These are phyloP conservation scores for Yoshiicerus persimilis DNA, from an alignment of 1,140 invertebrate species.

Conservation along the genomic window DNA sequence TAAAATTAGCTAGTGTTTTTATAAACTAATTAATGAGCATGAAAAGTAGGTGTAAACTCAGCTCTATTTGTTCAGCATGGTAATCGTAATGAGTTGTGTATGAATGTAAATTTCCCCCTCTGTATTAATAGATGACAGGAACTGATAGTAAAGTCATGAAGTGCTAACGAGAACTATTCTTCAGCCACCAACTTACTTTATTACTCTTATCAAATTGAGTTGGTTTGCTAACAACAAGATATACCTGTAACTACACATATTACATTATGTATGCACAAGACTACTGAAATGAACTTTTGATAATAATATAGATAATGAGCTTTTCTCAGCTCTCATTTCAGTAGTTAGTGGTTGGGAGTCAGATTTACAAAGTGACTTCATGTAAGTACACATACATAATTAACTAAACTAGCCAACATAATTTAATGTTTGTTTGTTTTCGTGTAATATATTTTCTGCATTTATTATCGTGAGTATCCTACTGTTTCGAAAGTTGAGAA, in stretches of 20 bases:
- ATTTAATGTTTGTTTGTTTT: neutral
- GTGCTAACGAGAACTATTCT: conserved; percentile 15
- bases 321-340: neutral
- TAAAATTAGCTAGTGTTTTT: conserved; percentile 4
- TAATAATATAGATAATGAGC: neutral
- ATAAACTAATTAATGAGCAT: neutral
- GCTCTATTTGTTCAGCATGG: neutral
- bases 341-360: too few relatives aligned
- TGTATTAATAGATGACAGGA: neutral
- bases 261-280: neutral
- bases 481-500: too few relatives aligned
- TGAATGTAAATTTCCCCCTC: neutral
- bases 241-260: neutral
- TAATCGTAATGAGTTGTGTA: neutral
- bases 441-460: neutral
- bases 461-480: neutral
- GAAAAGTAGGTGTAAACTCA: conserved; percentile 12
- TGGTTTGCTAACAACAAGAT: neutral
- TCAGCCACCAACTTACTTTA: conserved; percentile 1
- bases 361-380: neutral
- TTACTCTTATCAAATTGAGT: neutral
- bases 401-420: neutral
- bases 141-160: neutral
- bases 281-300: neutral
- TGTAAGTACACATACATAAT: neutral